Evolutionary conservation across 1,140 invertebrate species (phyloP).

Genomic region (Drosophila grimshawi): DNA sequence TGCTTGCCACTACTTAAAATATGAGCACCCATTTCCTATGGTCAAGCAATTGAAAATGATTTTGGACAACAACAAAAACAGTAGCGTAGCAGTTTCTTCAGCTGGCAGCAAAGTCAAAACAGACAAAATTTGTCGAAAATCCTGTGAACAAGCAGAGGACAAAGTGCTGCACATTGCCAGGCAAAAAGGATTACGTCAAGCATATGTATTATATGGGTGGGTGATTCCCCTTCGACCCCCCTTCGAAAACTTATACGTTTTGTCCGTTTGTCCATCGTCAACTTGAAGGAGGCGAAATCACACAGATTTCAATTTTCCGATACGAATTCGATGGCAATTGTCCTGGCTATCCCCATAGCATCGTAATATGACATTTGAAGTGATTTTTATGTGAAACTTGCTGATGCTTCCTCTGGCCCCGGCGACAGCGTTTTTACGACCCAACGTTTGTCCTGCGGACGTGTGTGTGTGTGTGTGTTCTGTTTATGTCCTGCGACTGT

Average conservation of each 20-base stretch:
- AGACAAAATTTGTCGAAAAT: conserved; percentile 80
- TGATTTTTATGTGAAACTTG: conserved; percentile 82
- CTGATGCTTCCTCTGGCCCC: conserved; percentile 68
- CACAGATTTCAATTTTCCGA: conserved; percentile 80
- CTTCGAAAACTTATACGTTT: conserved; percentile 63
- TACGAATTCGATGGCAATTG: conserved; percentile 76
- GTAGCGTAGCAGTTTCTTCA: conserved; percentile 11
- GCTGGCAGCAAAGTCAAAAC: conserved; percentile 66
- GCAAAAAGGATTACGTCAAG: conserved; percentile 81
- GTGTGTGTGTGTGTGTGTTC: conserved; percentile 8
- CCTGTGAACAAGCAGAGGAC: conserved; percentile 78
- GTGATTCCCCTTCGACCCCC: conserved; percentile 40
- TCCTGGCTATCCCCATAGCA: conserved; percentile 49
- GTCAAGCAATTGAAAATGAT: conserved; percentile 81
- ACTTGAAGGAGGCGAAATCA: conserved; percentile 41
- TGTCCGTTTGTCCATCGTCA: conserved; percentile 42
- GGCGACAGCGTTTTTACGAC: conserved; percentile 44
- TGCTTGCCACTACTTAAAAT: conserved; percentile 75
- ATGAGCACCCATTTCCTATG: conserved; percentile 77
- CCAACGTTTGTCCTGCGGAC: conserved; percentile 39
- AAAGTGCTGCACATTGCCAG: conserved; percentile 72
- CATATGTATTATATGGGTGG: conserved; percentile 76
- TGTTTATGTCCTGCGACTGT: conserved; percentile 61
- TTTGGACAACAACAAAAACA: conserved; percentile 37
- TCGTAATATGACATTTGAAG: conserved; percentile 81